Evolutionary conservation across 2,797 vertebrate genomes (phyloP).

Genomic region (Rhinogobio ventralis): DNA sequence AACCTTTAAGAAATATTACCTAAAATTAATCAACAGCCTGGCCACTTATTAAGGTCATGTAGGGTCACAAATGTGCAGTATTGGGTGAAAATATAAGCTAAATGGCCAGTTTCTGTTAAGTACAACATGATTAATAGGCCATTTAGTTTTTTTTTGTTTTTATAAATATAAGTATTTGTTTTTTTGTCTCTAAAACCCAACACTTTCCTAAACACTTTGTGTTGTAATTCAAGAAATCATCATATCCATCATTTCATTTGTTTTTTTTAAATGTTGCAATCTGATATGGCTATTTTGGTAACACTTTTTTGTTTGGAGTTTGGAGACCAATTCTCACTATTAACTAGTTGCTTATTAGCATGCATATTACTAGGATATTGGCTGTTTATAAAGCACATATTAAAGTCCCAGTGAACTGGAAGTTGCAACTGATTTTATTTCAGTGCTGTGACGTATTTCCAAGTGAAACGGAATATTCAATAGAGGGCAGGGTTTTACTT

Average conservation of each 20-base stretch:
- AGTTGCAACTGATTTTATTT: no score
- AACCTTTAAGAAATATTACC: not conserved
- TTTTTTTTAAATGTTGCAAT: not conserved
- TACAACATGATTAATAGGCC: not conserved
- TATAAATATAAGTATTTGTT: no score
- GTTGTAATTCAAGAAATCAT: not conserved
- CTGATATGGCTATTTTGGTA: not conserved
- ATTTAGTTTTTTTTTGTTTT: not conserved
- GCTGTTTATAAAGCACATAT: not conserved
- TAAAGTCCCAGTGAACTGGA: no score
- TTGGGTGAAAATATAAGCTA: not conserved
- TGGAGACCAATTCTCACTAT: not conserved
- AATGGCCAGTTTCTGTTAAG: not conserved
- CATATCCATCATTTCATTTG: not conserved
- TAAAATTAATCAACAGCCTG: not conserved
- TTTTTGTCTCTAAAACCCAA: not conserved
- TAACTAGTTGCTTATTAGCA: not conserved
- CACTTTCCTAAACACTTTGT: not conserved
- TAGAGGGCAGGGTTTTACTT: no score
- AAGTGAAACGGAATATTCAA: no score
- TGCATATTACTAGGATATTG: not conserved
- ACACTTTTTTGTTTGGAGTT: not conserved
- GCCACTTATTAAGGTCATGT: not conserved
- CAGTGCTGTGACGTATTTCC: no score
- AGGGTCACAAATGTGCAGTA: slow-evolving; percentile 8